Evolutionary conservation across 2,888 invertebrate genomes (phyloP).

Genomic region (Endotricha flammealis): DNA sequence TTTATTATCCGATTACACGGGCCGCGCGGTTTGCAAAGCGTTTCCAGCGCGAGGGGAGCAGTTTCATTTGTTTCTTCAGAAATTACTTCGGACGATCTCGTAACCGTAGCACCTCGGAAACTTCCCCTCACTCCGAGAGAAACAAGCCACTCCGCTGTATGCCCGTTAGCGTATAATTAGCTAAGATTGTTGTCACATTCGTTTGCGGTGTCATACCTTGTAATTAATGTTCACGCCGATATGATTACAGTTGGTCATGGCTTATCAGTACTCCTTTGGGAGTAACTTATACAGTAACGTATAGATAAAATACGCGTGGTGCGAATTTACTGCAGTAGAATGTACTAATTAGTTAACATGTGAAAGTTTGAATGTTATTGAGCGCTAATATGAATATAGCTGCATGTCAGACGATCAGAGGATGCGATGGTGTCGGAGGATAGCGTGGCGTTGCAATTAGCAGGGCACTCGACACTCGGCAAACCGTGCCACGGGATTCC

Average conservation of each 20-base stretch:
- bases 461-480: conserved; percentile 65
- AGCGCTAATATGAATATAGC: neutral
- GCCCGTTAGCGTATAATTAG: conserved; percentile 57
- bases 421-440: conserved; percentile 44
- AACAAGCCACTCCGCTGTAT: conserved; percentile 36
- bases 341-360: conserved; percentile 10
- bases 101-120: conserved; percentile 35
- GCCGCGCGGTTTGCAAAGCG: conserved; percentile 73
- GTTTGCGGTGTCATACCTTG: conserved; percentile 48
- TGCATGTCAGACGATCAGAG: conserved; percentile 44
- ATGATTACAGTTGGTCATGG: conserved; percentile 63
- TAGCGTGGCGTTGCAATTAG: conserved; percentile 69
- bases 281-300: conserved; percentile 39
- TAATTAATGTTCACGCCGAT: conserved; percentile 69
- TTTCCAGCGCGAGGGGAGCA: conserved; percentile 69
- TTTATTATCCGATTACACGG: conserved; percentile 79
- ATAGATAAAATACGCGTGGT: conserved; percentile 34
- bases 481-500: conserved; percentile 58
- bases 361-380: neutral
- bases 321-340: conserved; percentile 34
- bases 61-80: conserved; percentile 77
- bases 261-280: conserved; percentile 66
- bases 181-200: conserved; percentile 55
- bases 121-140: conserved; percentile 27
- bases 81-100: conserved; percentile 67